These are phyloP conservation scores for Seira ritae DNA, from an alignment of 2,888 invertebrate genomes.

Conservation along the genomic window DNA sequence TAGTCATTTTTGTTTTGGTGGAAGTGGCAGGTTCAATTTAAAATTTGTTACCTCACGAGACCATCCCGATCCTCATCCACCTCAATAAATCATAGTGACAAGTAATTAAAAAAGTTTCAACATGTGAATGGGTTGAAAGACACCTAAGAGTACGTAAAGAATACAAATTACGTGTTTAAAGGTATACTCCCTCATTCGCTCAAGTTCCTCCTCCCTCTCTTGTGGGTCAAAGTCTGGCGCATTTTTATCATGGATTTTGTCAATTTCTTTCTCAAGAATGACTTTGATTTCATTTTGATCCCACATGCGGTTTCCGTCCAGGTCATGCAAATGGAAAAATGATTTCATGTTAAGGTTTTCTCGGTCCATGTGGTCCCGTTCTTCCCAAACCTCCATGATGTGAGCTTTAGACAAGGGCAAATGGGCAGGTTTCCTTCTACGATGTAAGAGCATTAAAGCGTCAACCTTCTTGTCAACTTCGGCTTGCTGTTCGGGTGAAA, in stretches of 20 bases:
- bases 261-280: slow-evolving; percentile 21
- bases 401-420: slow-evolving; percentile 34
- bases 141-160: not conserved
- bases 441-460: too few relatives aligned
- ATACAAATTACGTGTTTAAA: slow-evolving; percentile 20
- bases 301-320: slow-evolving; percentile 37
- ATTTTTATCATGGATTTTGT: not conserved
- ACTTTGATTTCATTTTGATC: slow-evolving; percentile 44
- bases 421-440: too few relatives aligned
- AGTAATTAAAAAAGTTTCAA: not conserved
- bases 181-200: slow-evolving; percentile 43
- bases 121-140: too few relatives aligned
- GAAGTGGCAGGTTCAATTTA: too few relatives aligned
- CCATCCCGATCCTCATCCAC: slow-evolving; percentile 32
- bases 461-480: too few relatives aligned
- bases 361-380: slow-evolving; percentile 32
- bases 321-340: slow-evolving; percentile 45
- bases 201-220: slow-evolving; percentile 29
- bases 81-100: slow-evolving; percentile 14
- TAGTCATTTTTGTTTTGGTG: not conserved
- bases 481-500: not conserved
- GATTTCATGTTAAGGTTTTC: slow-evolving; percentile 35
- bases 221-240: slow-evolving; percentile 17
- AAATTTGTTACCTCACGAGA: slow-evolving; percentile 17
- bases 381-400: slow-evolving; percentile 33